Base-by-base conservation (phyloP, 2,113 vertebrate genomes). In the Echinops telfairi region DNA sequence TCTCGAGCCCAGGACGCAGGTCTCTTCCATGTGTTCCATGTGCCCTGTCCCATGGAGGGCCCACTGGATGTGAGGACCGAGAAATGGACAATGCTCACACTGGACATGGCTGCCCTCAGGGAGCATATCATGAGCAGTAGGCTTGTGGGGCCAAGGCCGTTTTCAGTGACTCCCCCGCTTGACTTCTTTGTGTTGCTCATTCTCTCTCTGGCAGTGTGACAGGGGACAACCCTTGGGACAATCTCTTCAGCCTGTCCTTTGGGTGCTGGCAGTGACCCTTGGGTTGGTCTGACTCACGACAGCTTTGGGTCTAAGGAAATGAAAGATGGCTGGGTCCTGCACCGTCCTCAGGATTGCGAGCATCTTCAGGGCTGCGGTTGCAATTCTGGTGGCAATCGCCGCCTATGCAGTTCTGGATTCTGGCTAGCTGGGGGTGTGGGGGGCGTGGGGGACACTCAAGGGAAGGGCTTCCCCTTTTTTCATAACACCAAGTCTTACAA, bases 401-500 rank as follows among this genome's bases (percentile, higher is more conserved):
- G 2, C n/a, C 66, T 6, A 27, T 58, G 0, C 47, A 36, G 19
- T 66, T 43, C 22, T 33, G 1, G 12, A 29, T 53, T 29, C 73
- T n/a, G 7, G 31, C 4, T 43, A 29, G 43, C 25, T 66, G 75
- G 75, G 36, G 3, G 43, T 5, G 22, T 15, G 36, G n/a, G 29
- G 57, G 16, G 79, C 66, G 29, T 60, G 43, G 60, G 6, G 33
- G 75, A 60, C 19, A 16, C 29, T 29, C 9, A 5, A 1, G 0
- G 0, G 25, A 53, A 53, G 16, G 64, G 14, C 25, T 40, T 57
- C 15, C 12, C 20, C 60, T 57, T 36, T 62, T 19, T 64, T 85
- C 17, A 6, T 12, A n/a, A n/a, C 2, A 6, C 40, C 0, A 14
- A 27, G 22, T 43, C 53, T 77, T 43, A 0, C 0, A 31, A 17